A percentile compares a stretch with the other conserved stretches of the same genome.
Conservation (phyloP, 2,797 vertebrate species). For the Acipenser oxyrinchus region DNA sequence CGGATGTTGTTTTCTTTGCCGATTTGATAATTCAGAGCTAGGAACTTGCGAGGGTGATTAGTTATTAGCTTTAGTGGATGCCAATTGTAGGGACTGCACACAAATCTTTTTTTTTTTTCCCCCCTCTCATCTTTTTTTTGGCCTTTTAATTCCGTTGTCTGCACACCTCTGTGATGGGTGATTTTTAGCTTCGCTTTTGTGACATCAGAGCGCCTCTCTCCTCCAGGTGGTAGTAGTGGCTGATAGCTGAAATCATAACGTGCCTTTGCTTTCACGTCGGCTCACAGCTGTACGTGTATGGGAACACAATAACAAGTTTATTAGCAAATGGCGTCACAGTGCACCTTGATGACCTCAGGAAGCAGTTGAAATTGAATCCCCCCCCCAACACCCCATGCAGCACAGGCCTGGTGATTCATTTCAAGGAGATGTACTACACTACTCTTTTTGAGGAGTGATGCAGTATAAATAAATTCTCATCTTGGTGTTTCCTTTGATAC, state of each 20-base stretch:
- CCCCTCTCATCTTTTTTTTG: neutral
- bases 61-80: slow-evolving; percentile 62
- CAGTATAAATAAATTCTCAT: too few species aligned
- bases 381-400: too few species aligned
- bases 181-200: slow-evolving; percentile 30
- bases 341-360: slow-evolving; percentile 24
- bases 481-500: too few species aligned
- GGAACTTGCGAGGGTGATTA: slow-evolving; percentile 55
- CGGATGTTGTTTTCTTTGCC: slow-evolving; percentile 79
- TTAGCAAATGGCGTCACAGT: slow-evolving; percentile 32
- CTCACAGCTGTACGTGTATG: slow-evolving; percentile 35
- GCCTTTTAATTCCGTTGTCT: slow-evolving; percentile 41
- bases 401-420: too few species aligned
- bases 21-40: slow-evolving; percentile 65
- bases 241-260: slow-evolving; percentile 37
- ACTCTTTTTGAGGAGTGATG: too few species aligned
- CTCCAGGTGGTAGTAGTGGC: slow-evolving; percentile 40
- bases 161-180: slow-evolving; percentile 29
- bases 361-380: neutral
- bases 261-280: slow-evolving; percentile 37
- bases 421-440: too few species aligned
- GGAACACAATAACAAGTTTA: slow-evolving; percentile 35
- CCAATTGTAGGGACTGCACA: slow-evolving; percentile 37
- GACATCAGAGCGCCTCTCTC: slow-evolving; percentile 39
- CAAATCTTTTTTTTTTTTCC: slow-evolving; percentile 28